Evolutionary conservation across 2,888 invertebrate species (phyloP).

Genomic region (Nomada fucata): DNA sequence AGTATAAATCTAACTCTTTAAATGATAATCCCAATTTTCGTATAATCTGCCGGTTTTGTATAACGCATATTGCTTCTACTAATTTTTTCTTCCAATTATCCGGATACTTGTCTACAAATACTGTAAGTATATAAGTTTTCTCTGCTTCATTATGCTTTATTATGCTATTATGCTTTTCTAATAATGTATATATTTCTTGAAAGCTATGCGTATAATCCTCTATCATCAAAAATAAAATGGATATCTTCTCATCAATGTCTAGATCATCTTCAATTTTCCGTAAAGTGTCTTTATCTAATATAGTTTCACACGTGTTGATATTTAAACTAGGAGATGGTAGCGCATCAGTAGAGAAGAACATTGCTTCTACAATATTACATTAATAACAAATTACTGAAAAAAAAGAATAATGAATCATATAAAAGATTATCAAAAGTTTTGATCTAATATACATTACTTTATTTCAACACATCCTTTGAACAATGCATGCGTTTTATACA

Average conservation of each 20-base stretch:
- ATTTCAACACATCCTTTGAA: too few relatives aligned
- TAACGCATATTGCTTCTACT: conserved; percentile 85
- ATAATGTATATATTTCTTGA: conserved; percentile 62
- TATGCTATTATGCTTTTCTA: conserved; percentile 42
- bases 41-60: conserved; percentile 83
- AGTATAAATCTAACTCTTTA: conserved; percentile 33
- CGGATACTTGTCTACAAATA: conserved; percentile 75
- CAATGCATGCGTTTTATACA: too few relatives aligned
- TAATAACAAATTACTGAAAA: background rate
- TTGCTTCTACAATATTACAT: background rate
- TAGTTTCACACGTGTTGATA: background rate
- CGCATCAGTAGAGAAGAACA: conserved; percentile 38
- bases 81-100: conserved; percentile 84
- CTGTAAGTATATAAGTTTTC: conserved; percentile 69
- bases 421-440: too few relatives aligned
- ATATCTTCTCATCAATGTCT: conserved; percentile 84
- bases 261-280: conserved; percentile 83
- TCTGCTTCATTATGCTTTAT: background rate
- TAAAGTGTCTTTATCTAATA: conserved; percentile 49
- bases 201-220: conserved; percentile 73
- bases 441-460: background rate
- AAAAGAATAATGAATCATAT: background rate
- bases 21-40: conserved; percentile 80
- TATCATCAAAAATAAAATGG: conserved; percentile 80
- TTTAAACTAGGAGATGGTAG: background rate